These are phyloP conservation scores for Zaprionus capensis DNA, from an alignment of 1,140 invertebrate genomes.

Conservation along the genomic window DNA sequence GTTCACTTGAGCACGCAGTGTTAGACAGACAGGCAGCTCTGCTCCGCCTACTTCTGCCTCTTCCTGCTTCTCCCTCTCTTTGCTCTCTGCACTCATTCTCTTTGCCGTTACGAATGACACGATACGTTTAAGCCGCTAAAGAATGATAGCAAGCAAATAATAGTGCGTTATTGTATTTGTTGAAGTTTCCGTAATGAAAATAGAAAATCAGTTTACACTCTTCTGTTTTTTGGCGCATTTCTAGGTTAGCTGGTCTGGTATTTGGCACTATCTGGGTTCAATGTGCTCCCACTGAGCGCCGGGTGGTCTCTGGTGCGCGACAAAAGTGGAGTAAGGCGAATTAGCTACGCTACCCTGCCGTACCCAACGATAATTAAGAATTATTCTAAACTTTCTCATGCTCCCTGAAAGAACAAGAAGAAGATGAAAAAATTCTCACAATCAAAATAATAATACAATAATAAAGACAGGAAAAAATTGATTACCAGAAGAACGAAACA, in stretches of 20 bases:
- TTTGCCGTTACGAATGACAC: conserved; percentile 27
- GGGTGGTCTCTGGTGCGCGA: conserved; percentile 17
- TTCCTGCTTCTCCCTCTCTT: background rate
- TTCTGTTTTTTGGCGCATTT: conserved; percentile 25
- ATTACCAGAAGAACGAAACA: conserved; percentile 41
- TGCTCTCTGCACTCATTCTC: no score
- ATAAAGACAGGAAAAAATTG: conserved; percentile 46
- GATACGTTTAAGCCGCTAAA: conserved; percentile 45
- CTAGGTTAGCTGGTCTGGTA: conserved; percentile 61
- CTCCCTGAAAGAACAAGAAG: background rate
- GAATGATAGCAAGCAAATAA: conserved; percentile 45
- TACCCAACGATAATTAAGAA: conserved; percentile 4
- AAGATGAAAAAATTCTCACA: conserved; percentile 34
- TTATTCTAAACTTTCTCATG: conserved; percentile 20
- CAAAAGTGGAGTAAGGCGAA: conserved; percentile 26
- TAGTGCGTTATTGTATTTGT: conserved; percentile 32
- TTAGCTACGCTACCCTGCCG: background rate
- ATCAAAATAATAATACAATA: conserved; percentile 44
- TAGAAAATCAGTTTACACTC: conserved; percentile 33
- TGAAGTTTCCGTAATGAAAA: conserved; percentile 44
- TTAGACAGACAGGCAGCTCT: conserved; percentile 3
- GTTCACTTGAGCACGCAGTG: conserved; percentile 30
- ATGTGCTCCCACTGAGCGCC: conserved; percentile 3
- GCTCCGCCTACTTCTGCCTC: background rate
- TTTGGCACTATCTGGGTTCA: conserved; percentile 52